These are phyloP conservation scores for Lampropteryx suffumata DNA, from an alignment of 2,888 invertebrate genomes.

Conservation along the genomic window DNA sequence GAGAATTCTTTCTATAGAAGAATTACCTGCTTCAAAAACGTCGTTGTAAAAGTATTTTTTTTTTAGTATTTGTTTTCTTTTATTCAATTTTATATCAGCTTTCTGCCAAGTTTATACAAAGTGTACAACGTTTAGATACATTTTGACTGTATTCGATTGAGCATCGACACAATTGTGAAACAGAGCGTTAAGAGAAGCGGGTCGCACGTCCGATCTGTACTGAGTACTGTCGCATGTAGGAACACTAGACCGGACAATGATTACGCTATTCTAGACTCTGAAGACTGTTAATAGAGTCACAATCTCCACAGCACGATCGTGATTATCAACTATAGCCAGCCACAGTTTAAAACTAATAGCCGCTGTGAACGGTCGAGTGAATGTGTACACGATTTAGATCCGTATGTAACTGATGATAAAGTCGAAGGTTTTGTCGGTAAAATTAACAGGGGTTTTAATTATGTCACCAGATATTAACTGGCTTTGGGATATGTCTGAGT, in stretches of 20 bases:
- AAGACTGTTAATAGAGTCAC: constrained; percentile 1
- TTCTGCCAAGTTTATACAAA: constrained; percentile 4
- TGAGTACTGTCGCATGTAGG: constrained; percentile 39
- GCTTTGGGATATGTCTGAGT: background rate
- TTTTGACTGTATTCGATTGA: constrained; percentile 36
- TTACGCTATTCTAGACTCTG: constrained; percentile 4
- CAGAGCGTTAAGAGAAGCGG: constrained; percentile 56
- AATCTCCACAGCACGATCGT: background rate
- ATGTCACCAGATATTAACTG: constrained; percentile 10
- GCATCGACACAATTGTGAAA: constrained; percentile 46
- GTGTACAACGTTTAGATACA: constrained; percentile 23
- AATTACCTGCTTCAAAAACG: constrained; percentile 1
- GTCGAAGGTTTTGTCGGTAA: background rate
- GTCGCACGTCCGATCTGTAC: constrained; percentile 44
- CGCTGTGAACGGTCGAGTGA: background rate
- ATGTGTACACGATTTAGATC: constrained; percentile 5
- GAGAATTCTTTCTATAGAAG: constrained; percentile 13
- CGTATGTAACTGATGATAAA: constrained; percentile 1
- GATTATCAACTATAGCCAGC: background rate
- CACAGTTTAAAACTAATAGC: constrained; percentile 11
- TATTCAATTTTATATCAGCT: background rate
- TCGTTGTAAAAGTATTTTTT: background rate
- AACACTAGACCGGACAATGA: background rate
- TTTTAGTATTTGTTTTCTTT: background rate
- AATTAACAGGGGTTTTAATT: constrained; percentile 7